phyloP scores from a whole-genome alignment of 2,797 vertebrate genomes.

The Sebastes minor region DNA sequence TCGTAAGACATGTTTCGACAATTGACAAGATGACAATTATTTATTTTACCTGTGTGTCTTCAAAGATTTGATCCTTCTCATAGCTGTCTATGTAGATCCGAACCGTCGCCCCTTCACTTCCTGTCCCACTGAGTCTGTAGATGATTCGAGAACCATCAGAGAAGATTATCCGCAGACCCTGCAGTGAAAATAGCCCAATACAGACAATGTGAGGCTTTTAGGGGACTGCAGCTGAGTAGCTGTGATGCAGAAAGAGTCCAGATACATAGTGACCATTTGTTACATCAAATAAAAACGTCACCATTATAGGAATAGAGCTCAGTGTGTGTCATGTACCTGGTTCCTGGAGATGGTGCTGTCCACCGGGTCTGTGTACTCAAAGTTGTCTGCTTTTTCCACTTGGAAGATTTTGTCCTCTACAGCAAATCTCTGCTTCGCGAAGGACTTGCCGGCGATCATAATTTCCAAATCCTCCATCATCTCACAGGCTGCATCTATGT shows the following conservation, averaged over 20 bases:
- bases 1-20: not conserved
- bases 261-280: not conserved
- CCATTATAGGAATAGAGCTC: not conserved
- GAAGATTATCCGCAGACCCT: slow-evolving; percentile 95
- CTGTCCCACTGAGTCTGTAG: slow-evolving; percentile 93
- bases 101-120: slow-evolving; percentile 89
- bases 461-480: slow-evolving; percentile 96
- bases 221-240: not conserved
- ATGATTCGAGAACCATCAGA: slow-evolving; percentile 94
- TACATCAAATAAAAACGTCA: not conserved
- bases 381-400: slow-evolving; percentile 94
- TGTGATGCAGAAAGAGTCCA: not conserved
- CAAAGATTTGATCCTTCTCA: slow-evolving; percentile 88
- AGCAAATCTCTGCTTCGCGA: slow-evolving; percentile 88
- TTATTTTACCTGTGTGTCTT: slow-evolving; percentile 89
- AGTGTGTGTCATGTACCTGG: slow-evolving; percentile 82
- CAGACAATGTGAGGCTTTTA: not conserved
- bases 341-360: slow-evolving; percentile 93
- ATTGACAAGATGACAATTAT: too few relatives aligned
- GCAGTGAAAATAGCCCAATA: slow-evolving; percentile 35
- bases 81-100: slow-evolving; percentile 96
- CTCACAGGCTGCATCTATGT: slow-evolving; percentile 90
- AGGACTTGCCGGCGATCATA: slow-evolving; percentile 89
- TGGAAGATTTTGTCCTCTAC: slow-evolving; percentile 90
- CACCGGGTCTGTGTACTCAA: slow-evolving; percentile 94